A percentile compares a stretch with the other conserved stretches of the same genome.
Conservation (phyloP, 2,888 invertebrate genomes). For the Drosophila crucigera region DNA sequence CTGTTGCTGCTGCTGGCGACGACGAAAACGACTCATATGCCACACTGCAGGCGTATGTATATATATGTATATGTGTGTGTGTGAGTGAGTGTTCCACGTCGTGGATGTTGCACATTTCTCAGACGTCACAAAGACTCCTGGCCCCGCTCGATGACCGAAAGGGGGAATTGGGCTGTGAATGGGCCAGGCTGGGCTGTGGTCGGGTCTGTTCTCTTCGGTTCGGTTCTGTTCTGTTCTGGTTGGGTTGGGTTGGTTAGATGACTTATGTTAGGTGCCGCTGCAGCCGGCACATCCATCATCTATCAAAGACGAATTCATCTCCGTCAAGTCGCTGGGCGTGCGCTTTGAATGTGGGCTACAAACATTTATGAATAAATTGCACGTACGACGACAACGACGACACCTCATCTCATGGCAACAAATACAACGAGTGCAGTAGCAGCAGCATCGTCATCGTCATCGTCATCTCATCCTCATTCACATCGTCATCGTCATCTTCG, state of each 20-base stretch:
- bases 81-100: slow-evolving; percentile 43
- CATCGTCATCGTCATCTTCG: slow-evolving; percentile 33
- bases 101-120: slow-evolving; percentile 81
- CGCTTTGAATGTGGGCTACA: slow-evolving; percentile 76
- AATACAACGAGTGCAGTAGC: slow-evolving; percentile 32
- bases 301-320: slow-evolving; percentile 84
- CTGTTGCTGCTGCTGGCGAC: slow-evolving; percentile 8
- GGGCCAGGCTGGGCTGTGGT: slow-evolving; percentile 5
- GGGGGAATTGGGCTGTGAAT: slow-evolving; percentile 32
- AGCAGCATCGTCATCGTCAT: slow-evolving; percentile 36
- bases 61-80: slow-evolving; percentile 23
- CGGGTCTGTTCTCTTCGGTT: slow-evolving; percentile 11
- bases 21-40: slow-evolving; percentile 55
- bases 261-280: slow-evolving; percentile 83
- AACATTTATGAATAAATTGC: slow-evolving; percentile 84
- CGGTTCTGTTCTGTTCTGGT: slow-evolving; percentile 7
- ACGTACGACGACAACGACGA: slow-evolving; percentile 56
- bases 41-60: slow-evolving; percentile 1
- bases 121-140: slow-evolving; percentile 72
- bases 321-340: slow-evolving; percentile 71
- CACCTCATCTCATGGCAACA: slow-evolving; percentile 44
- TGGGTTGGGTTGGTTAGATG: slow-evolving; percentile 48
- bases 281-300: slow-evolving; percentile 80
- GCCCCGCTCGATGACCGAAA: slow-evolving; percentile 48
- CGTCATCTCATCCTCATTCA: slow-evolving; percentile 36